A percentile compares a stretch with the other conserved stretches of the same genome.
These are phyloP conservation scores for Prenolepis imparis DNA, from an alignment of 2,888 invertebrate species.

Conservation along the genomic window DNA sequence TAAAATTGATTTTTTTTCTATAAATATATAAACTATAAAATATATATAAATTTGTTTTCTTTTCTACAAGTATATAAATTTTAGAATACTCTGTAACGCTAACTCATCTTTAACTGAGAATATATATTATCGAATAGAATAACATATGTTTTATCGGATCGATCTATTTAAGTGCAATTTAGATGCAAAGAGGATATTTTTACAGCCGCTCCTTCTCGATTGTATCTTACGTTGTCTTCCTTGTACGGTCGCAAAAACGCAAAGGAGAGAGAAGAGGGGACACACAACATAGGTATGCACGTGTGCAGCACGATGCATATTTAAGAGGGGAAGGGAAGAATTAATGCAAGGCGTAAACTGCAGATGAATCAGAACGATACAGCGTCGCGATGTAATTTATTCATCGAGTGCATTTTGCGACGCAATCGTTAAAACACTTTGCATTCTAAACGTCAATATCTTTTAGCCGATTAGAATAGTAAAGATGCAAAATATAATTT, in stretches of 20 bases:
- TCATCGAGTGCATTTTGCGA: slow-evolving; percentile 36
- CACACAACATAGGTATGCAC: slow-evolving; percentile 10
- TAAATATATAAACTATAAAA: too few relatives aligned
- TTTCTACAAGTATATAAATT: background rate
- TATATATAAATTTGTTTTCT: background rate
- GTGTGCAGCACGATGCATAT: slow-evolving; percentile 11
- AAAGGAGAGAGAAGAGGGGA: slow-evolving; percentile 21
- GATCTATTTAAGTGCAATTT: slow-evolving; percentile 44
- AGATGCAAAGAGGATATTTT: slow-evolving; percentile 36
- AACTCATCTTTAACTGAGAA: background rate
- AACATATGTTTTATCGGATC: background rate
- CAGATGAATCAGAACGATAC: slow-evolving; percentile 42
- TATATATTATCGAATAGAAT: background rate
- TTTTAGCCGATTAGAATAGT: background rate
- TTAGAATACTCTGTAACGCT: background rate
- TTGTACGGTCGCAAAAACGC: slow-evolving; percentile 69
- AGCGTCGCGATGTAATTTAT: slow-evolving; percentile 28
- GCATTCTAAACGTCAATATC: slow-evolving; percentile 6
- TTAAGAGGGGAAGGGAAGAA: slow-evolving; percentile 6
- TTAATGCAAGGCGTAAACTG: slow-evolving; percentile 37
- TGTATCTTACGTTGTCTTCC: slow-evolving; percentile 65
- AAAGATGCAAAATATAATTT: background rate
- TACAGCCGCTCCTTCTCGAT: slow-evolving; percentile 32
- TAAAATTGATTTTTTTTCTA: too few relatives aligned
- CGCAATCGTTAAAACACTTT: background rate